Evolutionary conservation across 2,797 vertebrate species (phyloP).

Genomic region (Dendrocincla tyrannina): DNA sequence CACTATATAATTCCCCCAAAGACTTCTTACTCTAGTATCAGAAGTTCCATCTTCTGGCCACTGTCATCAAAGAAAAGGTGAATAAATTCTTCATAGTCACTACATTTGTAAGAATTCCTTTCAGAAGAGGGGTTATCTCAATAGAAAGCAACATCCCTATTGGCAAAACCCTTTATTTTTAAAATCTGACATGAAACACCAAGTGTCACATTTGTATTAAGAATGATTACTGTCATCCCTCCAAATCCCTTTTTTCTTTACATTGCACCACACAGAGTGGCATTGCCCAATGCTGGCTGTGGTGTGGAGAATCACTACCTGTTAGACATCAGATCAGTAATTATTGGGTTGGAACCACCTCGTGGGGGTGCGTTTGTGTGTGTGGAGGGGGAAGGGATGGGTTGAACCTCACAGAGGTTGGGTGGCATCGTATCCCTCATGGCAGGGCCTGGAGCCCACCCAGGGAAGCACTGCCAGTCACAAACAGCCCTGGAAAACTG

Average conservation of each 20-base stretch:
- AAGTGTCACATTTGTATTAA: not conserved
- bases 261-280: not conserved
- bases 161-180: not conserved
- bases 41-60: not conserved
- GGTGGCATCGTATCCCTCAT: no score
- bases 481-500: no score
- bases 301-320: not conserved
- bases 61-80: not conserved
- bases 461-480: no score
- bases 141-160: not conserved
- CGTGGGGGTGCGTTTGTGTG: no score
- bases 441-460: no score
- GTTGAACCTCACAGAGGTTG: no score
- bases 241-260: not conserved
- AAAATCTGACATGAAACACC: not conserved
- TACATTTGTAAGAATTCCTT: not conserved
- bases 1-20: not conserved
- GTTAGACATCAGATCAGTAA: no score
- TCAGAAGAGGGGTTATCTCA: not conserved
- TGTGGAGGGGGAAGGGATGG: no score
- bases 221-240: not conserved
- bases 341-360: no score
- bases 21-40: not conserved
- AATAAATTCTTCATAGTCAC: not conserved
- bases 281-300: not conserved